Evolutionary conservation across 2,113 vertebrate species (phyloP), one percentile per base, ranked within the genome.

Genomic region (Myotis yumanensis): DNA sequence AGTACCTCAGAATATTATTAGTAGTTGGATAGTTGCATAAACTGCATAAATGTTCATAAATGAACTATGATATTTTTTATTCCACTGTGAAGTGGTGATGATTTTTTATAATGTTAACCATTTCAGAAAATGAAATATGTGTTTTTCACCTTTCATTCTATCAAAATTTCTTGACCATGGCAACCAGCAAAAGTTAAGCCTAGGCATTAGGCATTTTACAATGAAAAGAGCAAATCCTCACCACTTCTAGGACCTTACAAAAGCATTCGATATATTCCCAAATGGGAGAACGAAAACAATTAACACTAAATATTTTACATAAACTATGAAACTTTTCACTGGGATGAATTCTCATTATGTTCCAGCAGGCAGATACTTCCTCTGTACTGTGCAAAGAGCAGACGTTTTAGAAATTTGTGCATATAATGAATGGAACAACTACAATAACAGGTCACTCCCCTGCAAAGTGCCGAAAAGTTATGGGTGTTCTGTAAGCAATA

Each of bases 381-480:
- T 94, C 86, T 93, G 59, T 84, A 5, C 52, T 94, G 7, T 96
- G 82, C 69, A 73, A 86, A 84, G 85, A 88, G 52, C 76, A 72
- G 18, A 11, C 77, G 37, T 93, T 30, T 77, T 54, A 5, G 11
- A 93, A 89, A 91, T 94, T 17, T 68, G 7, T 66, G 32, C 46
- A 25, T 81, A 15, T 81, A 59, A 91, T 94, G 89, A 91, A 87
- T 48, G 51, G 64, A 51, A 43, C 23, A 76, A 35, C n/a, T 73
- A 69, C 16, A 87, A 40, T 90, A 80, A 80, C 16, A 81, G 90
- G 80, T 89, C 71, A 95, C 68, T 96, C 69, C 86, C 75, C 40
- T 83, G 85, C 43, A 84, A 93, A 96, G 73, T 84, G 82, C 94
- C 90, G 84, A 89, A 95, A 95, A 88, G 76, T 90, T 88, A 52